Percentiles rank a stretch among this genome's conserved stretches.
Evolutionary conservation across 2,797 vertebrate genomes (phyloP).

Genomic region (Sebastes goodei): DNA sequence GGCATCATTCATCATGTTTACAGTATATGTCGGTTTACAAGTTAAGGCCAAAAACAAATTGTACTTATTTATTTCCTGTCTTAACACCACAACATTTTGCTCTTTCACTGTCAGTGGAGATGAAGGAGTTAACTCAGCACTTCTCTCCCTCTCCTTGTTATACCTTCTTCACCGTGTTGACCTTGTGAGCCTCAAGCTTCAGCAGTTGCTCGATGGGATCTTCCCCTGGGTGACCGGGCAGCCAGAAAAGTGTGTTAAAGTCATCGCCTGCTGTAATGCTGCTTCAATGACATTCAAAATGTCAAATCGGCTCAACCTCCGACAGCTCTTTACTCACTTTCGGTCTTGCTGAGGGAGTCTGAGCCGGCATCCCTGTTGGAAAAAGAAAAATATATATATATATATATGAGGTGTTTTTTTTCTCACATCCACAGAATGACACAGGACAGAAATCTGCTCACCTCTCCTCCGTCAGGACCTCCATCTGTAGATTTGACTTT

Average conservation of each 20-base stretch:
- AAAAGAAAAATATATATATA: neutral
- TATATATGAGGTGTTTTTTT: conserved; percentile 6
- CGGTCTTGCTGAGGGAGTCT: conserved; percentile 41
- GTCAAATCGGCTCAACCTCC: conserved; percentile 42
- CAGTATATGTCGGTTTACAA: neutral
- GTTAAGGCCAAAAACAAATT: neutral
- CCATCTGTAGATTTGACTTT: conserved; percentile 80
- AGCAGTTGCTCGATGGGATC: conserved; percentile 91
- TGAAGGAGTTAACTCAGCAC: neutral
- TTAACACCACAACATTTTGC: neutral
- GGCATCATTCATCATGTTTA: neutral
- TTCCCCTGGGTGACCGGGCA: conserved; percentile 66
- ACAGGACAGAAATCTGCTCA: conserved; percentile 49
- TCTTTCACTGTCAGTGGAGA: neutral
- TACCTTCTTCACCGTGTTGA: conserved; percentile 91
- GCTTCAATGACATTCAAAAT: conserved; percentile 52
- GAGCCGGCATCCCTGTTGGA: conserved; percentile 38
- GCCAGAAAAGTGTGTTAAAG: conserved; percentile 41
- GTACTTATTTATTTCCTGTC: neutral
- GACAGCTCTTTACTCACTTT: conserved; percentile 69
- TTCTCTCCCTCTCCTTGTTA: neutral
- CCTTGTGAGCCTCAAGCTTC: conserved; percentile 85
- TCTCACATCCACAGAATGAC: neutral
- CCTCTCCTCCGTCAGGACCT: conserved; percentile 86
- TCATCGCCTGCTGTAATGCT: conserved; percentile 12